phyloP scores from a whole-genome alignment of 2,888 invertebrate species.

The Apoda limacodes region DNA sequence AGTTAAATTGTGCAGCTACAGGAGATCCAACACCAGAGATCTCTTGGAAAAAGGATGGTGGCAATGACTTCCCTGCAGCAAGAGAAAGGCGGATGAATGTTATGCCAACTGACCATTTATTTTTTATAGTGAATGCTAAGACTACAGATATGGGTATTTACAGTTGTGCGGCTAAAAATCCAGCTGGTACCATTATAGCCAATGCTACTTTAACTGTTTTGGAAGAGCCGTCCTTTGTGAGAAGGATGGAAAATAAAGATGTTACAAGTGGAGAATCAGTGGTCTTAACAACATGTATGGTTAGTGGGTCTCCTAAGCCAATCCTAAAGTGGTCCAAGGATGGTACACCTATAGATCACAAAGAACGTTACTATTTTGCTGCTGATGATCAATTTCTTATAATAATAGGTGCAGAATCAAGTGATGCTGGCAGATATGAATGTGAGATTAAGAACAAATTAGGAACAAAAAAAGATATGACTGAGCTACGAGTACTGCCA shows the following conservation, averaged over 20 bases:
- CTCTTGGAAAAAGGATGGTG: conserved; percentile 93
- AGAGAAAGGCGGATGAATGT: conserved; percentile 93
- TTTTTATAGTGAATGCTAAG: conserved; percentile 93
- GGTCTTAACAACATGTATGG: conserved; percentile 90
- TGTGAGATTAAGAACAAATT: conserved; percentile 91
- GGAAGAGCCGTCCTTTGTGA: conserved; percentile 89
- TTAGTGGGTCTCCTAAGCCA: conserved; percentile 86
- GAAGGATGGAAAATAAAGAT: conserved; percentile 88
- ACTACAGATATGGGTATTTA: conserved; percentile 91
- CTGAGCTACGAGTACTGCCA: conserved; percentile 78
- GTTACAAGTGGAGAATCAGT: conserved; percentile 84
- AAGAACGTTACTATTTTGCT: conserved; percentile 88
- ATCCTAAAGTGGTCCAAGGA: conserved; percentile 88
- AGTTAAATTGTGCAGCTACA: conserved; percentile 90
- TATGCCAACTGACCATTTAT: conserved; percentile 90
- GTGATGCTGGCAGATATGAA: conserved; percentile 88
- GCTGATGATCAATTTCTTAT: conserved; percentile 89
- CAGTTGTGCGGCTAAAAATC: conserved; percentile 92
- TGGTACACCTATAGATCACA: conserved; percentile 75
- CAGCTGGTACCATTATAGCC: conserved; percentile 86
- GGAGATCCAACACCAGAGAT: conserved; percentile 92
- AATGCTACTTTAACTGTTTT: conserved; percentile 87
- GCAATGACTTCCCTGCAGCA: conserved; percentile 94
- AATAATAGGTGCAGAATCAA: conserved; percentile 81
- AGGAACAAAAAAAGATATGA: conserved; percentile 80